Evolutionary conservation across 2,888 invertebrate genomes (phyloP), one percentile per base, ranked within the genome.

Genomic region (Ectemnius lituratus): DNA sequence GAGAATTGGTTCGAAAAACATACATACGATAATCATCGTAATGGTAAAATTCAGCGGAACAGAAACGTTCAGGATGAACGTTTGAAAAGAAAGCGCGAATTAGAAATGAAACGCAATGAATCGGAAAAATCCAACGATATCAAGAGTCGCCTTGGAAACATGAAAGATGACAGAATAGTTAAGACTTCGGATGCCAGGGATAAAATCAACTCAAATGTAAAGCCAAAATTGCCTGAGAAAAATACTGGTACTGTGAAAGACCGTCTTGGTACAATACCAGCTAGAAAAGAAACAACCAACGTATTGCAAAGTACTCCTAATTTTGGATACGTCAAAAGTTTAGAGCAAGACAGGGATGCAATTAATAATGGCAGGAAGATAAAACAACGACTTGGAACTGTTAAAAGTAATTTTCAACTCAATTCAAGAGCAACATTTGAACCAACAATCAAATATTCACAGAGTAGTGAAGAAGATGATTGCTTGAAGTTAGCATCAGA

Each of bases 401-500:
- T 85, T 4, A 85, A 66, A 20, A 85, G 72, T 58, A 75, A 82
- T 59, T 84, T 80, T 37, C 37, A 37, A 37, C 37, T 37, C 8
- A 37, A 11, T 37, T 37, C 37, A 1, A 74, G 72, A 16, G 59
- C 73, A 1, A 4, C 71, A 14, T 64, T 47, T 20, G 14, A 58
- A 46, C 20, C 72, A 2, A 52, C 67, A 11, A 13, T 61, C 3
- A 66, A 62, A 20, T 70, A 70, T 46, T 76, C 71, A 4, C 75
- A 66, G 14, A 75, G 65, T 27, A 75, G 76, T 57, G 77, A 84
- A 14, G 94, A 94, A 87, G 94, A 94, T 79, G 94, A 95, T 87
- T 93, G 94, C 86, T 90, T 94, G 47, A 94, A 93, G 88, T 92
- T 95, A 45, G 93, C 94, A 79, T 93, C 94, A 58, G 94, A 94